Evolutionary conservation across 1,140 invertebrate species (phyloP).

Genomic region (Thaumetopoea pityocampa): DNA sequence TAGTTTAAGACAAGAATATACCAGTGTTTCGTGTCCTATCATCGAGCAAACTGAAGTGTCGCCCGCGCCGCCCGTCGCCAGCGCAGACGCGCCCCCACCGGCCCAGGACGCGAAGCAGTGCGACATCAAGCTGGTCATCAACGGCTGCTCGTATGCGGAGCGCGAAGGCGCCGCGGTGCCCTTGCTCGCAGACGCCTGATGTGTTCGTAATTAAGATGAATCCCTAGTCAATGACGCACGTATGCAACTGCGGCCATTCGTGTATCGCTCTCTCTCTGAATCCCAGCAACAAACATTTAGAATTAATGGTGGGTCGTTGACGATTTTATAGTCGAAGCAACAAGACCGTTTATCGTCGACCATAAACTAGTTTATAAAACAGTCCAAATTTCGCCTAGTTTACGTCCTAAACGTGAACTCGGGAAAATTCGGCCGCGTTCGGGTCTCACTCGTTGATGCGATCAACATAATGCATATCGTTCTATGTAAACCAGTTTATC

Average conservation of each 20-base stretch:
- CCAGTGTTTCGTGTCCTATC: slow-evolving; percentile 65
- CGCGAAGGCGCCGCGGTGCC: slow-evolving; percentile 53
- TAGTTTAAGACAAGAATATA: slow-evolving; percentile 52
- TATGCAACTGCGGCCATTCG: background rate
- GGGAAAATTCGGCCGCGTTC: no score
- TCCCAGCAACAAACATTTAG: no score
- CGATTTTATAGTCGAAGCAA: no score
- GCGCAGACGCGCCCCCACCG: slow-evolving; percentile 3
- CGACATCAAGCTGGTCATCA: slow-evolving; percentile 58
- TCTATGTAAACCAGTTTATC: no score
- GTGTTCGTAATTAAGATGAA: slow-evolving; percentile 17
- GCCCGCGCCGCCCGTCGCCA: background rate
- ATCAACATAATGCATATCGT: no score
- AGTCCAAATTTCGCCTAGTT: no score
- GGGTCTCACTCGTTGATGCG: no score
- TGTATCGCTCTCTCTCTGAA: slow-evolving; percentile 5
- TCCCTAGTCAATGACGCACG: slow-evolving; percentile 31
- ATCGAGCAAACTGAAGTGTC: slow-evolving; percentile 48
- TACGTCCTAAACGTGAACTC: no score
- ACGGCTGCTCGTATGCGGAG: slow-evolving; percentile 38
- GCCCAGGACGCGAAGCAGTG: slow-evolving; percentile 23
- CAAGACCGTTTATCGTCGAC: no score
- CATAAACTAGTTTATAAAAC: no score
- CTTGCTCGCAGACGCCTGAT: slow-evolving; percentile 52
- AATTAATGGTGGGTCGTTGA: no score